Conservation (phyloP, 1,140 invertebrate species). For the Dufourea novaeangliae region DNA sequence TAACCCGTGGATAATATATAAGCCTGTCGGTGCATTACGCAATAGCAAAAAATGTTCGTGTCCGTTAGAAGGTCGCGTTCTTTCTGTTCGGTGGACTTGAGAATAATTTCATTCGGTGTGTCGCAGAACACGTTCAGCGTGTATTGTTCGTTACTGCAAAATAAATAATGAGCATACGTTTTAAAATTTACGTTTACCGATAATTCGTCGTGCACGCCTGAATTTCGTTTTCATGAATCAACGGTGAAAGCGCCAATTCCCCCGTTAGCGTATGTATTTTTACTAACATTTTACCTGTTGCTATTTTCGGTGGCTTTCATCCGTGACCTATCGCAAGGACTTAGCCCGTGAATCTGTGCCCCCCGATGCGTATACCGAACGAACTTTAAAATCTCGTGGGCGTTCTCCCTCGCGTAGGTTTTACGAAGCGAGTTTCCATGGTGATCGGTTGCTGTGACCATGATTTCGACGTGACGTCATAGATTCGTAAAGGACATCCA, state of each 20-base stretch:
- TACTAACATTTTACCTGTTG: conserved; percentile 61
- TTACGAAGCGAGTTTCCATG: conserved; percentile 36
- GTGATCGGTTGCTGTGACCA: conserved; percentile 58
- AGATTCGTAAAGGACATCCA: conserved; percentile 31
- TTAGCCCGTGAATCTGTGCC: conserved; percentile 60
- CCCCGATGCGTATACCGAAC: conserved; percentile 40
- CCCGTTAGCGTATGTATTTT: conserved; percentile 11
- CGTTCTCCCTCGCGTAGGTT: conserved; percentile 51
- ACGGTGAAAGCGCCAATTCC: conserved; percentile 11
- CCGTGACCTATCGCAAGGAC: conserved; percentile 60
- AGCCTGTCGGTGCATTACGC: neutral
- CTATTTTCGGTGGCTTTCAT: conserved; percentile 59
- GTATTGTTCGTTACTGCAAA: too few species aligned
- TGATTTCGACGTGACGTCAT: conserved; percentile 64
- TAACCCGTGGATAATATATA: neutral
- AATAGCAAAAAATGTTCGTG: conserved; percentile 12
- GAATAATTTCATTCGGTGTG: neutral
- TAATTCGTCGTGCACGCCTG: too few species aligned
- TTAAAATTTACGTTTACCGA: too few species aligned
- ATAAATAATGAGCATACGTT: too few species aligned
- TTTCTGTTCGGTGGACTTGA: neutral
- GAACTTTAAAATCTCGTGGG: conserved; percentile 65
- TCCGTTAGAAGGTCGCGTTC: neutral
- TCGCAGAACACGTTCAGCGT: too few species aligned
- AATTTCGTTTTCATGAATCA: neutral